Evolutionary conservation across 2,888 invertebrate genomes (phyloP), one percentile per base, ranked within the genome.

Genomic region (Megalurothrips usitatus): DNA sequence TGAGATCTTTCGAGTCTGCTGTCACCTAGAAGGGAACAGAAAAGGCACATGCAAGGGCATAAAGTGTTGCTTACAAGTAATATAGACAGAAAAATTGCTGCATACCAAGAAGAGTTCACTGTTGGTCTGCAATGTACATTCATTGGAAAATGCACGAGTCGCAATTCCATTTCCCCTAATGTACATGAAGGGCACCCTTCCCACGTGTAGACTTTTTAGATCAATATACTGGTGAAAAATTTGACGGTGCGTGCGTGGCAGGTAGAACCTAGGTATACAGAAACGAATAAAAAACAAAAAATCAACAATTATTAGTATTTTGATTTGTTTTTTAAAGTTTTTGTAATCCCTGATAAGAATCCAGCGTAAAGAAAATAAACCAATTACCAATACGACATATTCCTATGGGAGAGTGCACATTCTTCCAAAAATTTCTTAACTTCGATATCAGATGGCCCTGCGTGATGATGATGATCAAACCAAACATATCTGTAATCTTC

Each of bases 381-480:
- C 10, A 63, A 17, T 14, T n/a, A 63, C 63, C 63, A 63, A n/a
- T 63, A 63, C 63, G n/a, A 63, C 63, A 63, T 63, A 63, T 63
- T 63, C n/a, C n/a, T 63, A n/a, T 63, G 17, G 63, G 19, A 10
- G 19, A n/a, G n/a, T 19, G 63, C 63, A 63, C 63, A n/a, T 63
- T n/a, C n/a, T 63, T 63, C 63, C 10, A n/a, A 17, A 63, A 63
- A 63, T 63, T 63, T 17, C n/a, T 9, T 63, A 19, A 63, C 63
- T 63, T 63, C 63, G n/a, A 63, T n/a, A 63, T 63, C 63, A 63
- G 63, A 63, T 63, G 63, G 63, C n/a, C 63, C 63, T 63, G 63
- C 63, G n/a, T 9, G 9, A 17, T 63, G 63, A 63, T 63, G n/a
- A 10, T 63, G 14, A 63, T 63, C 63, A 63, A 63, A 63, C 63